Base-by-base conservation (phyloP, 1,140 invertebrate species). In the Campodea augens region DNA sequence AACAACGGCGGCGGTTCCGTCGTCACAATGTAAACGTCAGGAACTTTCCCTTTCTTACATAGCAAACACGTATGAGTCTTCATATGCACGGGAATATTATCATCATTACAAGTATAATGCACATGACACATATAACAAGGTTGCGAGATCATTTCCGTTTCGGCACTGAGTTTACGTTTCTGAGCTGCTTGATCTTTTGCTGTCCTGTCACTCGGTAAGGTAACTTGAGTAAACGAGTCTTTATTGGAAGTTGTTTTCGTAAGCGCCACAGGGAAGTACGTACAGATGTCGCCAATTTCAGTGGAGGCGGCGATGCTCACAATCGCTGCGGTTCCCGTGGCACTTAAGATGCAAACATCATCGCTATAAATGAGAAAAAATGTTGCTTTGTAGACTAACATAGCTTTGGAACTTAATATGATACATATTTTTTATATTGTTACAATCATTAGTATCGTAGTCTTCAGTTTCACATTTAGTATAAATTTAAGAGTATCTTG, bases 281-380 rank as follows among this genome's bases (percentile, higher is more conserved):
- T n/a, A n/a, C n/a, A n/a, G n/a, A n/a, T n/a, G n/a, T n/a, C n/a
- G n/a, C n/a, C n/a, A n/a, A n/a, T n/a, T n/a, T n/a, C n/a, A 23
- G 45, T 48, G 5, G 41, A 22, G 32, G 36, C 24, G 27, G 42
- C 15, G 7, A 38, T 36, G 41, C 63, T 64, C 18, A 91, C 78
- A 5, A 89, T 73, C 0, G 88, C 91, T 2, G 91, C 92, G 0
- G 92, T 98, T 0, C 92, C 92, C 22, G 74, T 80, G 0, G 87
- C 90, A 50, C 87, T 95, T 29, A 98, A 58, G 1, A 98, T 78
- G 56, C 89, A 92, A 0, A 97, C 82, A 56, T 97, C 91, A 56
- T 96, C 92, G 55, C 88, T 86, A 57, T 12, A 67, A 60, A 49
- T 39, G 41, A 41, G 37, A 20, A 1, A 32, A 32, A 10, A 32